Evolutionary conservation across 2,888 invertebrate genomes (phyloP), one percentile per base, ranked within the genome.

Genomic region (Pterostichus madidus): DNA sequence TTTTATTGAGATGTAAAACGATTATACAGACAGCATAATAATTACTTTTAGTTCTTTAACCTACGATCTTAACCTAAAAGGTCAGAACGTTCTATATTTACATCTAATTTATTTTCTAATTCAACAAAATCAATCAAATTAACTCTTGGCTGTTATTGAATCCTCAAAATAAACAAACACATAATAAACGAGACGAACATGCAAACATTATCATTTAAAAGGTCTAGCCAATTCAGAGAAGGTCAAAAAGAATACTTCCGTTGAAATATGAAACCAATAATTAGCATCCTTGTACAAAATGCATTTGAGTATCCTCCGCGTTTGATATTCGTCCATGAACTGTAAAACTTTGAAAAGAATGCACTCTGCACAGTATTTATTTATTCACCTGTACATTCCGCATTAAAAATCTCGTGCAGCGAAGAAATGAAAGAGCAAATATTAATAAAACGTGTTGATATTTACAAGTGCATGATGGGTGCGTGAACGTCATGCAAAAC

Each of bases 71-170:
- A 44, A 71, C 39, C 39, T 44, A 71, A 15, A 64, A 71, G 68
- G 68, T 71, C 68, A 71, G 44, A 44, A 15, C 68, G 17, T 44
- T 71, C 68, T 71, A 71, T 44, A 71, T 71, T 71, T 71, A 46
- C 44, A 71, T 11, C 64, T 32, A 59, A 59, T 59, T 59, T 64
- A 71, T 71, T 71, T 71, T 71, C 68, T 71, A 71, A 44, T 71
- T 15, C 15, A 3, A 71, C 44, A 71, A 71, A 56, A 44, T 44
- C 17, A 71, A 44, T 71, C 68, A 44, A 44, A 10, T 0, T 56
- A 49, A 49, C 64, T 32, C 24, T 59, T 31, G 32, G 64, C 31
- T 35, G 11, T 49, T 11, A 56, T 17, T 56, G 8, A 56, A 56
- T 56, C 13, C 5, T 13, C 56, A 17, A 44, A 44, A 71, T 71